Evolutionary conservation across 2,113 vertebrate genomes (phyloP).

Genomic region (Myiopsitta monachus): DNA sequence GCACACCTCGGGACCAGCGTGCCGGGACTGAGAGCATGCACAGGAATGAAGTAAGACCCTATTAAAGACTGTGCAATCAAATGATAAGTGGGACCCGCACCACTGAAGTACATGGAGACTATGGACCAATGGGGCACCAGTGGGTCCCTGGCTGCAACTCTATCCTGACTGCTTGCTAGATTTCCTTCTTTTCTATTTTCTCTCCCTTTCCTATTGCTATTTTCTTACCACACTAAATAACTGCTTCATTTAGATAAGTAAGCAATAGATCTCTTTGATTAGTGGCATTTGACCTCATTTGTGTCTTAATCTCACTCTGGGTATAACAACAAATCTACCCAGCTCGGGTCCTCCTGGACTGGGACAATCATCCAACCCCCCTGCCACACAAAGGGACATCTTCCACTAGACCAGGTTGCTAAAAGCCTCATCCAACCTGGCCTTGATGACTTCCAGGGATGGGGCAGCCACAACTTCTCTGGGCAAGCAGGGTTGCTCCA

Average conservation of each 20-base stretch:
- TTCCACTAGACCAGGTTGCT: not conserved
- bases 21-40: not conserved
- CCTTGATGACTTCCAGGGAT: not conserved
- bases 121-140: not conserved
- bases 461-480: not conserved
- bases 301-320: not conserved
- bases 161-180: not conserved
- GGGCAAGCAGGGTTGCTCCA: not conserved
- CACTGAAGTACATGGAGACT: not conserved
- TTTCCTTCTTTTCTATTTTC: not conserved
- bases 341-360: not conserved
- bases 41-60: not conserved
- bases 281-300: not conserved
- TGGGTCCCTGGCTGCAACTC: not conserved
- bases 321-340: not conserved
- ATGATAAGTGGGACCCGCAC: not conserved
- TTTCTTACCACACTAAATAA: not conserved
- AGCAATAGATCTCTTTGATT: not conserved
- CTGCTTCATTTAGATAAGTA: not conserved
- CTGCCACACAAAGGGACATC: not conserved
- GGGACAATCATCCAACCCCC: not conserved
- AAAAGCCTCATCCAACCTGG: not conserved
- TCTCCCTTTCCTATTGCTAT: not conserved
- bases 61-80: not conserved
- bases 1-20: not conserved